Percentiles rank a stretch among this genome's conserved stretches.
Conservation (phyloP, 2,888 invertebrate genomes). For the Baccha elongata region DNA sequence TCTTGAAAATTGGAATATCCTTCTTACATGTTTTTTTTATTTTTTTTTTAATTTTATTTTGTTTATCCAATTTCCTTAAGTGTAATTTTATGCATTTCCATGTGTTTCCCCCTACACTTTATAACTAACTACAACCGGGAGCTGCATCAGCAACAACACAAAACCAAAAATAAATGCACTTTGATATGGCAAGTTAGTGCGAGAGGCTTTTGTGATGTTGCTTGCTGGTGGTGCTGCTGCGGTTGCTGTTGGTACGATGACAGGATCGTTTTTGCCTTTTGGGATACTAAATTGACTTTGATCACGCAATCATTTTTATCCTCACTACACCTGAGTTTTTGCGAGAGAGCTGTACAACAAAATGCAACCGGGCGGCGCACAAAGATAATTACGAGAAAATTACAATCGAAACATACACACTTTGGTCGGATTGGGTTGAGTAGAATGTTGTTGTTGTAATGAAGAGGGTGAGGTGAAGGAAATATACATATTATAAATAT, state of each 20-base stretch:
- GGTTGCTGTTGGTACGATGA: constrained; percentile 51
- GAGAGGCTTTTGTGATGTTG: constrained; percentile 55
- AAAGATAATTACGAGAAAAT: constrained; percentile 73
- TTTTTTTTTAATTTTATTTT: not conserved
- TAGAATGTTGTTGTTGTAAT: constrained; percentile 26
- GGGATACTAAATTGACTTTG: constrained; percentile 81
- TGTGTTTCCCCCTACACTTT: constrained; percentile 42
- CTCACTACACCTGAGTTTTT: constrained; percentile 62
- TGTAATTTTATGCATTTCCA: constrained; percentile 71
- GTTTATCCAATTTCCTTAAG: constrained; percentile 63
- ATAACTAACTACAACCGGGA: constrained; percentile 50
- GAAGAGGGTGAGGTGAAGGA: not conserved
- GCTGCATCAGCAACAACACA: constrained; percentile 32
- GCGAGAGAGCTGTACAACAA: constrained; percentile 7
- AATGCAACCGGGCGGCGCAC: constrained; percentile 51
- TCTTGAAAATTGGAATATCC: constrained; percentile 51
- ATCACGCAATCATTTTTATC: constrained; percentile 80
- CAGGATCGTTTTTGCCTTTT: constrained; percentile 73
- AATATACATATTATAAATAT: constrained; percentile 4
- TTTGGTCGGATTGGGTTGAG: constrained; percentile 37
- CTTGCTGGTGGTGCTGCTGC: constrained; percentile 25
- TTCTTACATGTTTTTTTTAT: constrained; percentile 23
- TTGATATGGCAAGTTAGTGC: constrained; percentile 42
- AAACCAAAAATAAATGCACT: constrained; percentile 52
- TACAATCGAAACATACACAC: constrained; percentile 71